Evolutionary conservation across 2,113 vertebrate genomes (phyloP), one percentile per base, ranked within the genome.

Genomic region (Nycticorax nycticorax): DNA sequence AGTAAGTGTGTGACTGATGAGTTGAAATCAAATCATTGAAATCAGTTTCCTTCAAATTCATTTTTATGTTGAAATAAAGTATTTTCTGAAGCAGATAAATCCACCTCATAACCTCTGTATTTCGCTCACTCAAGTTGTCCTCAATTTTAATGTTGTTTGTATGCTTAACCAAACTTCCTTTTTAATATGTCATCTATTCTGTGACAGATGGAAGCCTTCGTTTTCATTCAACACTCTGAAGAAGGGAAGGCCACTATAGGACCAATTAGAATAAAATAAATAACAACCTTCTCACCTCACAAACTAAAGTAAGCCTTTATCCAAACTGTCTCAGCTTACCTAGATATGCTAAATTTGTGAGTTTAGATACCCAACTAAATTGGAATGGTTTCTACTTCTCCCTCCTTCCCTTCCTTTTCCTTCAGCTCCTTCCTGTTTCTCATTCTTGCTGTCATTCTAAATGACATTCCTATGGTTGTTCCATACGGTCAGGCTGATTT

Each of bases 31-130:
- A 97, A 94, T 96, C 18, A 43, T 35, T 96, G 76, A 89, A 94
- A 94, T 93, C 48, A 52, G 35, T 89, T 98, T 95, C 64, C n/a
- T 93, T 80, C 91, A 86, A 83, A 76, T 74, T 81, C 64, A 86
- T 96, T 83, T 89, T 92, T 96, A 72, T 77, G 32, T 81, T 81
- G 19, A 92, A 96, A 95, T 92, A 50, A 97, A 96, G 76, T 89
- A 85, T 84, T 88, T 96, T 47, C 66, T 85, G 79, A 83, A 86
- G 35, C 71, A 89, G 43, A 67, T 50, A 89, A 52, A 76, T 35
- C 14, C 19, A 76, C 24, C 23, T 88, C 37, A 43, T 74, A 95
- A 83, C 8, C 37, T 32, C 45, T 68, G 12, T 77, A 57, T 75
- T 91, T 84, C 50, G 41, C 15, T 88, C 41, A 66, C 16, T 79